Base-by-base conservation (phyloP, 2,888 invertebrate species). In the Gerris lacustris region DNA sequence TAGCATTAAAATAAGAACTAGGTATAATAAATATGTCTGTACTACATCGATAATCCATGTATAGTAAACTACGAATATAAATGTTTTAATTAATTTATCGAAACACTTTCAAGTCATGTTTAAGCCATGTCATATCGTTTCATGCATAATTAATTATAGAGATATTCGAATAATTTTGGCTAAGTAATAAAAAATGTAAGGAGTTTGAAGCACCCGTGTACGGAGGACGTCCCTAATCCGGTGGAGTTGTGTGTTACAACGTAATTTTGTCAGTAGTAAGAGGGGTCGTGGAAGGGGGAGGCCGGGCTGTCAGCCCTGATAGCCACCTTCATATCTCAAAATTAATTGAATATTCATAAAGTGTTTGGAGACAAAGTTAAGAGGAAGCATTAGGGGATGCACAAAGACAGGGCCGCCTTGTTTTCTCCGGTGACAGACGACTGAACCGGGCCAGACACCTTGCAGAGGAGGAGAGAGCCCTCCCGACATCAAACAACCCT, bases 291-390 rank as follows among this genome's bases (percentile, higher is more conserved):
- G 31, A 11, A 55, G 15, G 55, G 15, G 55, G 15, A 55, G 55
- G 55, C 44, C 11, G n/a, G 44, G 11, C 45, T 67, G 67, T 67
- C 67, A 67, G 6, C 67, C 15, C 44, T 43, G 45, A 67, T 67
- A 67, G 17, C 31, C 15, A 31, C 45, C 44, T 67, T 67, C 67
- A 67, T 67, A 44, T 67, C 67, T 67, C 67, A 67, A n/a, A 44
- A 67, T 67, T 67, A 67, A 67, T 67, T 67, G 67, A 67, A 67
- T 67, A 67, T 67, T 67, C 67, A 67, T 67, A 67, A 67, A 67
- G 18, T 55, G 55, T 55, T 15, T 55, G 55, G 55, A 15, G 55
- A 55, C 11, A 55, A 55, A 55, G 55, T 55, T 55, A 15, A 55
- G 55, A 31, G 31, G 31, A 31, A 31, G 62, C 62, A 62, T 62